These are phyloP conservation scores for Albula goreensis DNA, from an alignment of 2,113 vertebrate genomes.

Conservation along the genomic window DNA sequence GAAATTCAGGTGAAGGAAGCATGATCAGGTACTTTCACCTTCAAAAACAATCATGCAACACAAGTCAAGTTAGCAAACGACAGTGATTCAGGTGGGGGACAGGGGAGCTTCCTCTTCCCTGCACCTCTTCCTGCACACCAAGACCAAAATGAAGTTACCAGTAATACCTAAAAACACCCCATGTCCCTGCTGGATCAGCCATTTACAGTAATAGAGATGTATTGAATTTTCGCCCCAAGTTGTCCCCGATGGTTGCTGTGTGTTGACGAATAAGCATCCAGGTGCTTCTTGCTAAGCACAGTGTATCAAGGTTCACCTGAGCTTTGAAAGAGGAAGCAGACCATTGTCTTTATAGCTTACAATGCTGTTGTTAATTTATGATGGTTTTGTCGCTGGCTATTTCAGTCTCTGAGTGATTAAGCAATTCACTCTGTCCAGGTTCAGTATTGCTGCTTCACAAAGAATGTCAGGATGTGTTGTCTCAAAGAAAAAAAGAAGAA, in stretches of 20 bases:
- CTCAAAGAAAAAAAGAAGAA: not conserved
- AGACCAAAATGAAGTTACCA: not conserved
- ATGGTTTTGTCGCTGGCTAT: not conserved
- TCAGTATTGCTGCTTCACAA: not conserved
- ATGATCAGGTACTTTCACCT: too few species aligned
- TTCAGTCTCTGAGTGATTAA: not conserved
- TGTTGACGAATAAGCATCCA: not conserved
- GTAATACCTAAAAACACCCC: not conserved
- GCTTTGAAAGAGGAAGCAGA: not conserved
- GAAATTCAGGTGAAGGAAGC: too few species aligned
- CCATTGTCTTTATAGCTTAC: not conserved
- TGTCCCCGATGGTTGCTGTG: not conserved
- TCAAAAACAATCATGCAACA: too few species aligned
- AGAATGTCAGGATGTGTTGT: not conserved
- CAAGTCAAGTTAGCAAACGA: too few species aligned
- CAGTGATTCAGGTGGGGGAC: too few species aligned
- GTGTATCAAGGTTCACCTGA: not conserved
- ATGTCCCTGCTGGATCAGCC: constrained; percentile 2
- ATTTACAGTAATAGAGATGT: not conserved
- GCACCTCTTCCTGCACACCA: too few species aligned
- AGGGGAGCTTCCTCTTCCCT: too few species aligned
- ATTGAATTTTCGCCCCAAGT: not conserved
- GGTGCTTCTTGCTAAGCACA: not conserved
- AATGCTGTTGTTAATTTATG: not conserved
- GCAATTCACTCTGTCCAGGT: not conserved